Conservation (phyloP, 64 coral and sea anemone species). For the Trachythela sp. region DNA sequence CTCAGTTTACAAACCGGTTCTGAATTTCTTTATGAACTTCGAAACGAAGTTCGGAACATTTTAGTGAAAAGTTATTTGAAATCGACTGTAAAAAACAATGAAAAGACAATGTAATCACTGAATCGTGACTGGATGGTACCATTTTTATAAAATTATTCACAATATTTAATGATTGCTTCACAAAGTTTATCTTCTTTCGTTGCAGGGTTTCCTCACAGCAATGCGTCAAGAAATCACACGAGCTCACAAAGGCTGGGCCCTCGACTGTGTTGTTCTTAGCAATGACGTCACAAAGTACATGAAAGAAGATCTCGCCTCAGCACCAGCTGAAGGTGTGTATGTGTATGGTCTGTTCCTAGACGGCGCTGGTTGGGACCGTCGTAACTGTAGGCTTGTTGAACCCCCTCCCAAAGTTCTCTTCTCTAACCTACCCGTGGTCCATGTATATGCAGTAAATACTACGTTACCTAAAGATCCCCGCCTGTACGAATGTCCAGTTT, state of each 20-base stretch:
- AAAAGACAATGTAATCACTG: no score
- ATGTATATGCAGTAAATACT: constrained; percentile 86
- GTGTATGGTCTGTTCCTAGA: constrained; percentile 88
- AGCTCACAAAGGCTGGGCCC: constrained; percentile 94
- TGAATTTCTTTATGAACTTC: no score
- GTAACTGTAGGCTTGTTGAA: constrained; percentile 85
- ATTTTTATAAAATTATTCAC: no score
- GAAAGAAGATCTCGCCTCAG: constrained; percentile 84
- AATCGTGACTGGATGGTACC: no score
- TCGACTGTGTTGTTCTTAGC: constrained; percentile 79
- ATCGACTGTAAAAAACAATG: no score
- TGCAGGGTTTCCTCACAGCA: constrained; percentile 86
- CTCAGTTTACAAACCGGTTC: no score
- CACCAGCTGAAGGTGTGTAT: constrained; percentile 87
- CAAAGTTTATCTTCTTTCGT: no score
- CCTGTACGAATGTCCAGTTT: constrained; percentile 94
- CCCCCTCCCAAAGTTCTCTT: constrained; percentile 85
- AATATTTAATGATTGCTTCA: no score
- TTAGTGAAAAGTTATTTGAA: no score
- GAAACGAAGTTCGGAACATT: no score
- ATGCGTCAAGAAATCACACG: constrained; percentile 99
- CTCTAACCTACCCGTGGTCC: constrained; percentile 74
- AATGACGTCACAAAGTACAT: constrained; percentile 96
- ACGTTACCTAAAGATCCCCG: constrained; percentile 61
- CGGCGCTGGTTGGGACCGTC: constrained; percentile 91